phyloP scores from a whole-genome alignment of 1,140 invertebrate genomes.

The Drosophila cardini region DNA sequence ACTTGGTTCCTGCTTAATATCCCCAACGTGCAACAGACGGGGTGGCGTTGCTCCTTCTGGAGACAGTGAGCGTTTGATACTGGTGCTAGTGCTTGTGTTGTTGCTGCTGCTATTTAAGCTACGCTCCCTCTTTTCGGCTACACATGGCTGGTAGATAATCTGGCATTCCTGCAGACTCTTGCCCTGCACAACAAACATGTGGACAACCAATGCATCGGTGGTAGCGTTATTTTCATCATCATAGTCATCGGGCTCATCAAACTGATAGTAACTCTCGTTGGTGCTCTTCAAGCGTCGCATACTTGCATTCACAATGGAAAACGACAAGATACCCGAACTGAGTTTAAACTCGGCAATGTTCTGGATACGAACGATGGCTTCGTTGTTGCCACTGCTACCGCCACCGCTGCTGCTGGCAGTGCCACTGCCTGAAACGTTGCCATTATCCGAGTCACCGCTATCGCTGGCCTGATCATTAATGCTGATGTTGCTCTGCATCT shows the following conservation, averaged over 20 bases:
- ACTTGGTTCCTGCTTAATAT: slow-evolving; percentile 60
- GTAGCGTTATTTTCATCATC: slow-evolving; percentile 81
- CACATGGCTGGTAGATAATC: slow-evolving; percentile 89
- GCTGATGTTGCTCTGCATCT: background rate
- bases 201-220: slow-evolving; percentile 86
- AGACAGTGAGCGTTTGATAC: slow-evolving; percentile 46
- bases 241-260: slow-evolving; percentile 84
- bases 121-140: slow-evolving; percentile 60
- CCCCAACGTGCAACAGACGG: slow-evolving; percentile 33
- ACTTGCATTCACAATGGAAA: slow-evolving; percentile 93
- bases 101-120: slow-evolving; percentile 59
- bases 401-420: background rate
- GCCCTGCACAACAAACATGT: slow-evolving; percentile 94
- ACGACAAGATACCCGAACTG: slow-evolving; percentile 93
- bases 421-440: slow-evolving; percentile 8
- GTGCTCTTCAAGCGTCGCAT: slow-evolving; percentile 84
- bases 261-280: slow-evolving; percentile 84
- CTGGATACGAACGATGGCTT: slow-evolving; percentile 70
- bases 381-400: slow-evolving; percentile 18
- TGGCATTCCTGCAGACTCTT: slow-evolving; percentile 94
- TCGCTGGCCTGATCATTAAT: slow-evolving; percentile 27
- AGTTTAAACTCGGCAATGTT: slow-evolving; percentile 93
- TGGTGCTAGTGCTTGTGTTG: slow-evolving; percentile 50
- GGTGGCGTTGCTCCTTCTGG: slow-evolving; percentile 45
- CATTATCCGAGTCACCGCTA: slow-evolving; percentile 48